Base-by-base conservation (phyloP, 1,140 invertebrate genomes). In the Pachypeltis micranthus region DNA sequence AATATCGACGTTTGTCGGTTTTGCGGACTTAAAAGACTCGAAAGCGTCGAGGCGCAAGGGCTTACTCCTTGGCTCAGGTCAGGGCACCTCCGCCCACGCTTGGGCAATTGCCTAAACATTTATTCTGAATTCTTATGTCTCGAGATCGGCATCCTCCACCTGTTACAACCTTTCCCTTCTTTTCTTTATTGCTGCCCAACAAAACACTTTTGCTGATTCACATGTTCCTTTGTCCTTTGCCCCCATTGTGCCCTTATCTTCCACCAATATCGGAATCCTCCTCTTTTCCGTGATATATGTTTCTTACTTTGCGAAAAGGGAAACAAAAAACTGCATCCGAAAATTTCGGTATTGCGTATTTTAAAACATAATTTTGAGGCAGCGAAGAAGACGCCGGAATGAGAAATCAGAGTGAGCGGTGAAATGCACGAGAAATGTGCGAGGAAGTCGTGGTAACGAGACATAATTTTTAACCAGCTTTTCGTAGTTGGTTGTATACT, bases 111-210 rank as follows among this genome's bases (percentile, higher is more conserved):
- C 57, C 57, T 59, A 59, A 59, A 59, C 57, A 59, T 59, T 59
- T 59, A 59, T 59, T 59, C 57, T 59, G 57, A 59, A 59, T 59
- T 59, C 57, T 59, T 59, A 59, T 59, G 57, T 26, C 16, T 16
- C 16, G n/a, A 34, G 28, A 34, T 29, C 31, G 31, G 7, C 31
- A 16, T 51, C 47, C 23, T 51, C 26, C 57, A 59, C 57, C 57
- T 59, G 57, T 51, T 51, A 51, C 47, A 59, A 31, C 57, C 28
- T 14, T 56, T 56, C 25, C 54, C 7, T 28, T 34, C 28, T 59
- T 59, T 59, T 31, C 28, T 59, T 59, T 59, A 31, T 59, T 34
- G 26, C 57, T 23, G n/a, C 47, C 23, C 47, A 14, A 14, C 47
- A 21, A 39, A 39, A 29, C 57, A 59, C 57, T 59, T 59, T 59